Evolutionary conservation across 2,888 invertebrate genomes (phyloP), one percentile per base, ranked within the genome.

Genomic region (Drosophila hamatofila): DNA sequence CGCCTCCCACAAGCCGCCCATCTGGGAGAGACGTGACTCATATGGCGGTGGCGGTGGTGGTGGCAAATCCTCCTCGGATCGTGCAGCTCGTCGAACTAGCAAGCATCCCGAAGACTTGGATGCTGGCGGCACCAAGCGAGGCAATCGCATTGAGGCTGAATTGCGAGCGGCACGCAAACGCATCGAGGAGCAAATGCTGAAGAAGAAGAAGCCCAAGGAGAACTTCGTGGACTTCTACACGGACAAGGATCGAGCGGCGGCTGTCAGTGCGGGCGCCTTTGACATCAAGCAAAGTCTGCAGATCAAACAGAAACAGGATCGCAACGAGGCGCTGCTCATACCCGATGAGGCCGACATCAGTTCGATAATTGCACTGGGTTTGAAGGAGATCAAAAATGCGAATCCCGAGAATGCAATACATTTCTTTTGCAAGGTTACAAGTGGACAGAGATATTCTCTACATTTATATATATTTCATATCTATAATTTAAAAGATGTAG

Each of bases 241-340:
- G 23, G 98, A 98, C 91, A 98, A 98, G 90, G 97, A 97, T 91
- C 94, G 98, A 8, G 98, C 97, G 0, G 97, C 98, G 0, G 97
- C 97, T 0, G 97, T 97, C 18, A 96, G 97, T 88, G 95, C 92
- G 3, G 93, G 93, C 1, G 96, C 95, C n/a, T 95, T 95, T 73
- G 97, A 98, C 90, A 97, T 98, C 73, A 98, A 98, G 90, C 96
- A 96, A 79, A 97, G 96, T 39, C 93, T 97, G 75, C 96, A 95
- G 89, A 94, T 96, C 81, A 97, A 97, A 90, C 94, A 96, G 82
- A 95, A 96, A 78, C 95, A 96, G 73, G 97, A 97, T 89, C 94
- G 96, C 30, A 96, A 95, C 82, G 95, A 94, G 81, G 95, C 95
- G 0, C 91, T 97, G 54, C 95, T 96, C 80, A 94, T 97, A 70